phyloP scores from a whole-genome alignment of 2,113 vertebrate species.

The Oostethus manadensis region DNA sequence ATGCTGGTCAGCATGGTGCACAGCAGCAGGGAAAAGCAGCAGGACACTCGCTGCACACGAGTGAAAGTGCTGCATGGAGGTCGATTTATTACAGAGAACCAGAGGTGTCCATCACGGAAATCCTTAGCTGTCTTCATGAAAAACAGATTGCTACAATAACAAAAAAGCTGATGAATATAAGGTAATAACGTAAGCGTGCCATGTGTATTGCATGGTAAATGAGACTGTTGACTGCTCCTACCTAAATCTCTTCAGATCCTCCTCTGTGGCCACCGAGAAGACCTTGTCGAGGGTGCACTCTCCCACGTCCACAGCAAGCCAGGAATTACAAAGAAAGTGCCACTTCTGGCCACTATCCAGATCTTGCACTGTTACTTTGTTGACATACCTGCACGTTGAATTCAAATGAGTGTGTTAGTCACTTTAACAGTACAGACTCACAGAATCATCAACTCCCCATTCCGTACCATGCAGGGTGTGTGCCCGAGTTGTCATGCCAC shows the following conservation, averaged over 20 bases:
- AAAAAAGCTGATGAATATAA: neutral
- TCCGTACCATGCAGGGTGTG: conserved; percentile 80
- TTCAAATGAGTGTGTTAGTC: neutral
- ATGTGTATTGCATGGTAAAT: neutral
- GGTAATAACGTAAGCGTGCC: neutral
- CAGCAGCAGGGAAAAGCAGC: conserved; percentile 89
- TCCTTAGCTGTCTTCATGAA: conserved; percentile 87
- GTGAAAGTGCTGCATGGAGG: conserved; percentile 86
- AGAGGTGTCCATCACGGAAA: conserved; percentile 88
- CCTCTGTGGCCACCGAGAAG: conserved; percentile 85
- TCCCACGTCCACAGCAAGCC: conserved; percentile 84
- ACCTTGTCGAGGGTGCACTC: conserved; percentile 86
- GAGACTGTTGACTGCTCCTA: conserved; percentile 44
- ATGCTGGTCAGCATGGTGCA: conserved; percentile 96
- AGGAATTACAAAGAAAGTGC: conserved; percentile 92
- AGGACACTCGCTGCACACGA: conserved; percentile 86
- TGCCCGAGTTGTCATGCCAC: conserved; percentile 93
- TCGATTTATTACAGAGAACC: conserved; percentile 89
- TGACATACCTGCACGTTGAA: conserved; percentile 80
- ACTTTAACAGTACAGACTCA: neutral
- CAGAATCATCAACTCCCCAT: neutral
- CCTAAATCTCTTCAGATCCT: conserved; percentile 89
- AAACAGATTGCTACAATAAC: conserved; percentile 81
- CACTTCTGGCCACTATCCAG: conserved; percentile 80
- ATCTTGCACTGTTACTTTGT: conserved; percentile 83